Conservation (phyloP, 30 jellyfish, hydroid and myxozoan species). For the Sanderia malayensis region DNA sequence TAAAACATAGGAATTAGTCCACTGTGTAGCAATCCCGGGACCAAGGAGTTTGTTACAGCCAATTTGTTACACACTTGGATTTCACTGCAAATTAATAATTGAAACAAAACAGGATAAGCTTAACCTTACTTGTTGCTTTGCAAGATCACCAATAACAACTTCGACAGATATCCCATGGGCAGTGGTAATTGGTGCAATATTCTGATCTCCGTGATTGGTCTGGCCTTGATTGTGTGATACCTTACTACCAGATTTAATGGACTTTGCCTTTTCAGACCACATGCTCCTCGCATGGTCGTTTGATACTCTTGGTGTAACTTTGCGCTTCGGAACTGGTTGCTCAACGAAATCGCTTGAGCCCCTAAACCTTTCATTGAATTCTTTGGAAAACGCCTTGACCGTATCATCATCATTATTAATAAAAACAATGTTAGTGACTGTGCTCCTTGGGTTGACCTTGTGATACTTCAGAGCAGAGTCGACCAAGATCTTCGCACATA, state of each 20-base stretch:
- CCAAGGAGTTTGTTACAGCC: too few relatives aligned
- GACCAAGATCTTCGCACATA: conserved; percentile 35
- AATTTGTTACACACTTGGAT: too few relatives aligned
- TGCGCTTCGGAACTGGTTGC: too few relatives aligned
- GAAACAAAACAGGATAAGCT: too few relatives aligned
- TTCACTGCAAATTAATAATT: too few relatives aligned
- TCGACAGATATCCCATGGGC: conserved; percentile 5
- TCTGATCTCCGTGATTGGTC: not conserved
- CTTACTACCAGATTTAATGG: not conserved
- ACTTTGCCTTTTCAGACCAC: not conserved
- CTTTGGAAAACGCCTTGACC: conserved; percentile 9
- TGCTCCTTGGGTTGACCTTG: not conserved
- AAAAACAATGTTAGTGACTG: conserved; percentile 26
- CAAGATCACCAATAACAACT: conserved; percentile 34
- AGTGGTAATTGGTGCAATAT: not conserved
- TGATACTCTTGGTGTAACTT: not conserved
- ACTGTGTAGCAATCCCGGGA: too few relatives aligned
- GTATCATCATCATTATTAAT: conserved; percentile 30
- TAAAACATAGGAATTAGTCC: too few relatives aligned
- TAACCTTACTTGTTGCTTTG: conserved; percentile 26
- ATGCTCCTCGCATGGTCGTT: not conserved
- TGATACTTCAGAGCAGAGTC: not conserved
- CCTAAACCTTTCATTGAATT: not conserved
- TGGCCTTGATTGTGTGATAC: not conserved
- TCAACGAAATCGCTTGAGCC: not conserved